Evolutionary conservation across 2,888 invertebrate species (phyloP).

Genomic region (Onthophagus sagittarius): DNA sequence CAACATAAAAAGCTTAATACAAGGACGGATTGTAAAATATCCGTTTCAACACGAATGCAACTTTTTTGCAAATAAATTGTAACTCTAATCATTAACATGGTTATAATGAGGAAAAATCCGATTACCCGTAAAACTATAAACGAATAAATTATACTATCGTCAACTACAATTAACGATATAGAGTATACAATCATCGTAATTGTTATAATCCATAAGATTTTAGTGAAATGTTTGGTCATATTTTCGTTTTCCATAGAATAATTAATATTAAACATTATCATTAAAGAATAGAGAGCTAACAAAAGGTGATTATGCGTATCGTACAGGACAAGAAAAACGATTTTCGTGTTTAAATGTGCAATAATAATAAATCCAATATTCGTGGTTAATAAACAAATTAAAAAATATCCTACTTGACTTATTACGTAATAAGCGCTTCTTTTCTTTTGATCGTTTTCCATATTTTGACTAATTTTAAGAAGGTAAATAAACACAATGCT

Average conservation of each 20-base stretch:
- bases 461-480: neutral
- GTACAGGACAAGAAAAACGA: neutral
- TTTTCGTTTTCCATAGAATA: neutral
- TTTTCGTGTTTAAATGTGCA: neutral
- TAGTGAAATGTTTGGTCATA: neutral
- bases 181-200: neutral
- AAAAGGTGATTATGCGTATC: conserved; percentile 1
- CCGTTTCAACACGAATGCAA: neutral
- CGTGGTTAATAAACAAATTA: neutral
- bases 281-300: conserved; percentile 2
- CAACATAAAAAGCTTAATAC: neutral
- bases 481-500: neutral
- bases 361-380: neutral
- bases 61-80: neutral
- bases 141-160: neutral
- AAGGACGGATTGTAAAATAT: neutral
- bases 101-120: neutral
- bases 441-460: neutral
- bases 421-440: conserved; percentile 1
- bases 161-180: neutral
- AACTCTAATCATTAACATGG: neutral
- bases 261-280: neutral
- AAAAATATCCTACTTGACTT: neutral
- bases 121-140: neutral
- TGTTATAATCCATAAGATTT: neutral